Conservation (phyloP, 2,113 vertebrate species). For the Hystrix brachyura region DNA sequence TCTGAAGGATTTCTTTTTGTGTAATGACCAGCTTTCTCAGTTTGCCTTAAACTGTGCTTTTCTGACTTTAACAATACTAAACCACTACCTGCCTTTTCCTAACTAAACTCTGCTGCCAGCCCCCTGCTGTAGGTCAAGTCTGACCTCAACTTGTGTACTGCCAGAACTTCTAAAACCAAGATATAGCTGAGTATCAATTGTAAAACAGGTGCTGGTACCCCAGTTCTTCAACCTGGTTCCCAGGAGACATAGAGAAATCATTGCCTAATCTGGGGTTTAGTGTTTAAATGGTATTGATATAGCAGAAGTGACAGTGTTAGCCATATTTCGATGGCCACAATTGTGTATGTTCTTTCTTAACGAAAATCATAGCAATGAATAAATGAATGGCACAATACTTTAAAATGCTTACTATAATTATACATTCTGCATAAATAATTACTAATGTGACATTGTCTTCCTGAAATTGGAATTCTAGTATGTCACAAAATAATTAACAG, state of each 20-base stretch:
- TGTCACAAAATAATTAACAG: not conserved
- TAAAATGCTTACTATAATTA: not conserved
- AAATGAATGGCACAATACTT: not conserved
- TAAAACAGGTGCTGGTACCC: not conserved
- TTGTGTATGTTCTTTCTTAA: not conserved
- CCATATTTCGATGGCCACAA: not conserved
- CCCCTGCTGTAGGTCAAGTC: not conserved
- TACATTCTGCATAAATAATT: not conserved
- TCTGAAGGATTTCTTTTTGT: not conserved
- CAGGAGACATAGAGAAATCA: not conserved
- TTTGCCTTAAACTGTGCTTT: not conserved
- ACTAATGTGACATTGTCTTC: not conserved
- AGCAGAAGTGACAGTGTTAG: not conserved
- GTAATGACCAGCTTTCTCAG: not conserved
- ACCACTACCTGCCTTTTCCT: not conserved
- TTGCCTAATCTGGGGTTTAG: not conserved
- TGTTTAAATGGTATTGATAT: slow-evolving; percentile 12
- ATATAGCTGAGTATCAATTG: not conserved
- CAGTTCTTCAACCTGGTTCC: not conserved
- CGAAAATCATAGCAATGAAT: not conserved
- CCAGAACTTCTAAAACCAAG: not conserved
- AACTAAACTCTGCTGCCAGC: not conserved
- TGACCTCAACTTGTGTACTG: not conserved
- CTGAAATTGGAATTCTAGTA: not conserved
- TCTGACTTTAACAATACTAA: not conserved